These are phyloP conservation scores for Periplaneta americana DNA, from an alignment of 1,140 invertebrate genomes.

Conservation along the genomic window DNA sequence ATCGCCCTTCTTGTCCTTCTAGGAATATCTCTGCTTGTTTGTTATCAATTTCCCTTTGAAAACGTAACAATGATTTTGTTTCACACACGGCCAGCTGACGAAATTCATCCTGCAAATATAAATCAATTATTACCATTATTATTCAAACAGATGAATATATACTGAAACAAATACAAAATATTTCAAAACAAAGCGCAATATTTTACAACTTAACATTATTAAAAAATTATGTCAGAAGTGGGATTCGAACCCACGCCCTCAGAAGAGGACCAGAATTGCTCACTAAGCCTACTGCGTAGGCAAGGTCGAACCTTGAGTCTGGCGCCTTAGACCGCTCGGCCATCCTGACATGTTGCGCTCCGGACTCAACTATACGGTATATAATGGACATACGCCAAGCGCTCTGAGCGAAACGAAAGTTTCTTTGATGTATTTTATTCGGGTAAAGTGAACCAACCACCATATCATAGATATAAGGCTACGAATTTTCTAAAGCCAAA, in stretches of 20 bases:
- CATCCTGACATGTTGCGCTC: conserved; percentile 8
- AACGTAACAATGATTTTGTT: background rate
- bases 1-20: background rate
- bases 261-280: conserved; percentile 14
- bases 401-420: too few relatives aligned
- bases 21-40: background rate
- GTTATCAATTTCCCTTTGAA: background rate
- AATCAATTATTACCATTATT: too few relatives aligned
- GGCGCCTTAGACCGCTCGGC: conserved; percentile 22
- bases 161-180: too few relatives aligned
- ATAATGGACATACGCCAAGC: too few relatives aligned
- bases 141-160: too few relatives aligned
- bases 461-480: too few relatives aligned
- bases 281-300: background rate
- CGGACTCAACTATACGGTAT: too few relatives aligned
- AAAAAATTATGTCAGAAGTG: conserved; percentile 16
- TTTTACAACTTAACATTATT: background rate
- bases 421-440: too few relatives aligned
- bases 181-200: background rate
- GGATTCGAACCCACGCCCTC: conserved; percentile 19
- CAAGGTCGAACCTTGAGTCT: conserved; percentile 19
- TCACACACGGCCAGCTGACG: background rate
- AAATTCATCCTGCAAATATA: background rate
- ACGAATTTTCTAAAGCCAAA: too few relatives aligned
- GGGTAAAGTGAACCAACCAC: too few relatives aligned